Evolutionary conservation across 2,888 invertebrate species (phyloP).

Genomic region (Sepiola atlantica): DNA sequence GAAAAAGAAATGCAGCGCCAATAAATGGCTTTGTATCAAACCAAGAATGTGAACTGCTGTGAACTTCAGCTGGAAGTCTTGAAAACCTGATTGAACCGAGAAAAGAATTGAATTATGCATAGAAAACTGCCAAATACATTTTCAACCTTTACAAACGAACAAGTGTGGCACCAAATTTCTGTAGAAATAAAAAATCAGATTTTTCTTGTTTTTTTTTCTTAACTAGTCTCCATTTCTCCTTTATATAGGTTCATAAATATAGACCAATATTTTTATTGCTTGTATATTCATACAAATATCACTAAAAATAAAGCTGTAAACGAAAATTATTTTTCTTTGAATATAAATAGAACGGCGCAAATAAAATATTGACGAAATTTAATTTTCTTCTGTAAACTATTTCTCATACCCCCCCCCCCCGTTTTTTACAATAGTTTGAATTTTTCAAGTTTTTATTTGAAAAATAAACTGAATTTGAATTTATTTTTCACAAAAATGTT

Average conservation of each 20-base stretch:
- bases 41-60: neutral
- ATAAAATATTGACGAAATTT: too few species aligned
- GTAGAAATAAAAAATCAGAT: neutral
- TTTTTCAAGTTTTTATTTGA: too few species aligned
- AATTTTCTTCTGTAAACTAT: too few species aligned
- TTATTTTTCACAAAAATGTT: too few species aligned
- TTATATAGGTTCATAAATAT: neutral
- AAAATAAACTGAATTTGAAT: too few species aligned
- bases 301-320: neutral
- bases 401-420: too few species aligned
- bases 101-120: neutral
- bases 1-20: neutral
- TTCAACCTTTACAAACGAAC: neutral
- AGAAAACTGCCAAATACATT: neutral
- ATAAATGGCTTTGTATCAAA: neutral
- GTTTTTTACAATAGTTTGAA: too few species aligned
- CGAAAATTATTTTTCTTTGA: neutral
- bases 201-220: neutral
- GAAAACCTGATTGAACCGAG: neutral
- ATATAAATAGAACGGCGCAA: too few species aligned
- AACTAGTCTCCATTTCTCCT: conserved; percentile 32
- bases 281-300: neutral
- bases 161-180: too few species aligned
- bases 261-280: neutral
- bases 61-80: conserved; percentile 2